Evolutionary conservation across 1,140 invertebrate genomes (phyloP).

Genomic region (Adelges cooleyi): DNA sequence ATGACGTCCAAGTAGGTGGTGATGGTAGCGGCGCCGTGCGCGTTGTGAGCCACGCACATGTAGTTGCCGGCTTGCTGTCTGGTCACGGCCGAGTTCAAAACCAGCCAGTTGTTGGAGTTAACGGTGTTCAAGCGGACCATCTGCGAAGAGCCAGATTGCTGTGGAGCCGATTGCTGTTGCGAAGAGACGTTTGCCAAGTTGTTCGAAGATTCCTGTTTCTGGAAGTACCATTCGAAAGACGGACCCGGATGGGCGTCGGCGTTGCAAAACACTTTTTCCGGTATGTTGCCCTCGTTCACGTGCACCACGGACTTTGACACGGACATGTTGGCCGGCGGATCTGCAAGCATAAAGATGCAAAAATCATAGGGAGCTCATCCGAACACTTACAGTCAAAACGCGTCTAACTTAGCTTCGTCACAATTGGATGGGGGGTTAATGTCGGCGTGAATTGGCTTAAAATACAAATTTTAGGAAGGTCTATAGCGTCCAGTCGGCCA

Average conservation of each 20-base stretch:
- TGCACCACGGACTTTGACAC: conserved; percentile 57
- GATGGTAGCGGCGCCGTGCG: conserved; percentile 54
- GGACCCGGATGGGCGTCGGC: conserved; percentile 62
- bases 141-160: no score
- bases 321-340: conserved; percentile 72
- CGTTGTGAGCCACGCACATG: conserved; percentile 62
- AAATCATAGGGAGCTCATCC: no score
- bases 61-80: conserved; percentile 56
- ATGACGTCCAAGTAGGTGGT: conserved; percentile 60
- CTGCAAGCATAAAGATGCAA: no score
- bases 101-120: conserved; percentile 35
- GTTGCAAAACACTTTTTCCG: conserved; percentile 60
- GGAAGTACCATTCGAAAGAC: conserved; percentile 48
- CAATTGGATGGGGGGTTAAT: no score
- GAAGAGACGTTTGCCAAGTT: no score
- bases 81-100: conserved; percentile 47
- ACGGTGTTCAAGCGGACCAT: neutral
- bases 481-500: no score
- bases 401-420: no score
- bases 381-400: no score
- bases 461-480: no score
- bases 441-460: no score
- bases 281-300: conserved; percentile 63
- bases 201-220: no score
- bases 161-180: no score